Base-by-base conservation (phyloP, 2,888 invertebrate genomes). In the Cephonodes hylas region DNA sequence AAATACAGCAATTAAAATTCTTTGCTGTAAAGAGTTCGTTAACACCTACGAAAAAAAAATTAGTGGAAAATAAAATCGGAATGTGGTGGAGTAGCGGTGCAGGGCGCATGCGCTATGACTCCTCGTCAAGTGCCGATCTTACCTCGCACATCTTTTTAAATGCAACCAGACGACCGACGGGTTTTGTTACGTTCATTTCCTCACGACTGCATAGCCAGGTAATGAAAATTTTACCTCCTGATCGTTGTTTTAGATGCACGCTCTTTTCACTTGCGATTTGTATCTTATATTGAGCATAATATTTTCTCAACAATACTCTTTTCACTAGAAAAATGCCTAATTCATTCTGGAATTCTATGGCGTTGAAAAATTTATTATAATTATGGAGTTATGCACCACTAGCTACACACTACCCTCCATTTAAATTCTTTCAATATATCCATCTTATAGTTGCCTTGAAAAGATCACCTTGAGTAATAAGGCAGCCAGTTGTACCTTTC, bases 91-190 rank as follows among this genome's bases (percentile, higher is more conserved):
- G 58, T 22, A 3, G 7, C 45, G 38, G 23, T 27, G 2, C 18
- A 38, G 34, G 61, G 71, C 85, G 83, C 85, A 67, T 80, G 85
- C 84, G 84, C 78, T 58, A 45, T 74, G 63, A 62, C 59, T 60
- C 53, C 64, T 60, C 74, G 66, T 73, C 71, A 74, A 78, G 74
- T 69, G 53, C 27, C 27, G 66, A 69, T 76, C 75, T 72, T 75
- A 67, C 56, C 58, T 63, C 61, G 27, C 60, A 38, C 60, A 58
- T 58, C 58, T 58, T 23, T 42, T 44, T 25, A 59, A 27, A 27
- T 44, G 58, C 58, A 59, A 25, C 53, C 53, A 53, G 53, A 53
- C 46, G 23, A 46, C 53, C 53, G 53, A 18, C 18, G 31, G 45
- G 53, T 53, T 53, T 53, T 53, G 18, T 53, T 31, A 53, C 18